Evolutionary conservation across 1,140 invertebrate genomes (phyloP), one percentile per base, ranked within the genome.

Genomic region (Drosophila nikananu): DNA sequence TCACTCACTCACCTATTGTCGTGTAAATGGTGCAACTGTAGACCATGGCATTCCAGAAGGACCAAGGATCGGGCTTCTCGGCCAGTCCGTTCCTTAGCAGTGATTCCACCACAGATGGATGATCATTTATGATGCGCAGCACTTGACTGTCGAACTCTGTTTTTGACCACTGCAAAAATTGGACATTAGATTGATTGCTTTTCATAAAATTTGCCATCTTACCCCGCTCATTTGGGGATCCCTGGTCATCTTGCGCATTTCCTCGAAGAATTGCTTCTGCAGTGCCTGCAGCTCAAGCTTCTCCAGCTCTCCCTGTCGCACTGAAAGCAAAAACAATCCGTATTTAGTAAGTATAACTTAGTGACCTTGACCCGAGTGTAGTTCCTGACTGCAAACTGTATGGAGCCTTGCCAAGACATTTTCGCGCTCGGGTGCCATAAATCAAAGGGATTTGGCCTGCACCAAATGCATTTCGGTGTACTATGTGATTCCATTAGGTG

Each of bases 21-120:
- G 98, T 99, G 86, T 97, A 98, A 79, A 99, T 96, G 9, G 98
- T 99, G 42, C 97, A 96, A 68, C 97, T 97, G 91, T 97, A 99
- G 91, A 98, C 98, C 79, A 99, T 95, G 1, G 98, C 95, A 83
- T 98, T 98, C 96, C 96, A 97, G 92, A 98, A 98, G 15, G 96
- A 95, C 98, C 98, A 99, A 0, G 95, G 94, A 77, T 94, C 94
- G 17, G 63, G 32, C n/a, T 67, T 66, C 5, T 65, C 52, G n/a
- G 58, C 70, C 27, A 83, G 27, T n/a, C 65, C 37, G 0, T 79
- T 66, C 10, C 81, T 63, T 5, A 92, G 30, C 3, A 93, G 66
- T 0, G 83, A 79, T 3, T 83, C 66, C 3, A 93, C 75, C 5
- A 65, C 80, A 0, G 67, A n/a, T 2, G 78, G 57, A 49, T 93